Percentiles rank a stretch among this genome's conserved stretches.
phyloP scores from a whole-genome alignment of 2,797 vertebrate genomes.

The Eutrigla gurnardus region DNA sequence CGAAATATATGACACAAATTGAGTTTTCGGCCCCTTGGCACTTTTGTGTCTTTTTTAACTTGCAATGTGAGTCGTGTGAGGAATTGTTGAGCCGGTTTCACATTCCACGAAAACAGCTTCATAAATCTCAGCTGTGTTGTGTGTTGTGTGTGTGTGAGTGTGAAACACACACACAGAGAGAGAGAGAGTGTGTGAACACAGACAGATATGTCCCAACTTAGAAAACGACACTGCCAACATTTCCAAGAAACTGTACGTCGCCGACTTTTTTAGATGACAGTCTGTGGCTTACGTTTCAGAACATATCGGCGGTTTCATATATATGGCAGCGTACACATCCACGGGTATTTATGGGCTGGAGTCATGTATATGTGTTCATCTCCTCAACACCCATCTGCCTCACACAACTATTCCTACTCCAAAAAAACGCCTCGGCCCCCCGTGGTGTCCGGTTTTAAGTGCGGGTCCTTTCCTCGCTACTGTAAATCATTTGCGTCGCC shows the following conservation, averaged over 20 bases:
- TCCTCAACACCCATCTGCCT: constrained; percentile 9
- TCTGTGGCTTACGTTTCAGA: constrained; percentile 63
- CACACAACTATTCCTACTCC: constrained; percentile 27
- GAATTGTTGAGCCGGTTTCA: constrained; percentile 60
- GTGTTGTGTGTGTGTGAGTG: constrained; percentile 15
- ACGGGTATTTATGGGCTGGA: constrained; percentile 65
- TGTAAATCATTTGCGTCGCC: constrained; percentile 63
- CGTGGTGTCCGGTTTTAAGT: constrained; percentile 64
- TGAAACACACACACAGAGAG: background rate
- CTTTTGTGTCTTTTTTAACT: constrained; percentile 65
- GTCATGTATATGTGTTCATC: constrained; percentile 57
- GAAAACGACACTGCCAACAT: constrained; percentile 53
- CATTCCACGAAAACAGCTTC: constrained; percentile 71
- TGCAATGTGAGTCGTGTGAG: constrained; percentile 52
- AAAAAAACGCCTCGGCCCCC: constrained; percentile 53
- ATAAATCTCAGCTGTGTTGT: constrained; percentile 76
- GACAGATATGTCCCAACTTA: constrained; percentile 81
- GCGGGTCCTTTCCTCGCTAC: constrained; percentile 36
- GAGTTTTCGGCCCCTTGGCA: constrained; percentile 30
- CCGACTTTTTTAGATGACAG: constrained; percentile 63
- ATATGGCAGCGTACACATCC: constrained; percentile 45
- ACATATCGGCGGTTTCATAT: constrained; percentile 58
- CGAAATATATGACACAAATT: constrained; percentile 42
- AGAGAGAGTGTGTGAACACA: constrained; percentile 41
- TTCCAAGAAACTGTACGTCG: constrained; percentile 73